A percentile compares a stretch with the other conserved stretches of the same genome.
phyloP scores from a whole-genome alignment of 2,888 invertebrate genomes.

The Drosophila colorata region DNA sequence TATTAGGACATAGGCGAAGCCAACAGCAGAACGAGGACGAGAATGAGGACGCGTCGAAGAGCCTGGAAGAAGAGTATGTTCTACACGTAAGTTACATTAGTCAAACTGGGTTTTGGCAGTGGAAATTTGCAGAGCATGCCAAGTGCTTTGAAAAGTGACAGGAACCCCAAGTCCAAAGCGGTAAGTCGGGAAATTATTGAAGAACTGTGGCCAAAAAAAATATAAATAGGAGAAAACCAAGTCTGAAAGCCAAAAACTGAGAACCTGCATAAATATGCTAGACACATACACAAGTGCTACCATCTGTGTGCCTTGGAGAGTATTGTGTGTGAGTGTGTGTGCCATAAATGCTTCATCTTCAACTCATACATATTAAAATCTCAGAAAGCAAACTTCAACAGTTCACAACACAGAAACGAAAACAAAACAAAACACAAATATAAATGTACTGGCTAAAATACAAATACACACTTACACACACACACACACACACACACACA shows the following conservation, averaged over 20 bases:
- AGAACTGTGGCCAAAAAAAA: conserved; percentile 31
- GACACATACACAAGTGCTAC: conserved; percentile 57
- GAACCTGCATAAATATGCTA: conserved; percentile 66
- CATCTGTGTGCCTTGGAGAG: conserved; percentile 36
- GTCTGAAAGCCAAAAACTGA: conserved; percentile 6
- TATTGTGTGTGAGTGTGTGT: conserved; percentile 21
- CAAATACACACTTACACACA: conserved; percentile 28
- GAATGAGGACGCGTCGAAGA: conserved; percentile 14
- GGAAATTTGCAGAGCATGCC: conserved; percentile 62
- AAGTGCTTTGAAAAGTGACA: conserved; percentile 31
- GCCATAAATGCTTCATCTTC: conserved; percentile 75
- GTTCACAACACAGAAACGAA: conserved; percentile 52
- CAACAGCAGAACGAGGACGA: conserved; percentile 13
- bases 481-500: conserved; percentile 18
- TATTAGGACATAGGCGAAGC: conserved; percentile 41
- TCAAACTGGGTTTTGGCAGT: conserved; percentile 56
- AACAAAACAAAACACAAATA: conserved; percentile 36
- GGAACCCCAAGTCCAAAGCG: conserved; percentile 18
- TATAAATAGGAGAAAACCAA: neutral
- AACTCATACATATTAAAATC: conserved; percentile 78
- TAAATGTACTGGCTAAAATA: conserved; percentile 31
- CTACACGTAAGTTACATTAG: conserved; percentile 76
- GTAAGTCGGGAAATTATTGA: conserved; percentile 45
- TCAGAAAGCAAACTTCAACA: conserved; percentile 77
- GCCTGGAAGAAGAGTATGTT: conserved; percentile 40